phyloP scores from a whole-genome alignment of 2,888 invertebrate species.

The Itoplectis maculator region DNA sequence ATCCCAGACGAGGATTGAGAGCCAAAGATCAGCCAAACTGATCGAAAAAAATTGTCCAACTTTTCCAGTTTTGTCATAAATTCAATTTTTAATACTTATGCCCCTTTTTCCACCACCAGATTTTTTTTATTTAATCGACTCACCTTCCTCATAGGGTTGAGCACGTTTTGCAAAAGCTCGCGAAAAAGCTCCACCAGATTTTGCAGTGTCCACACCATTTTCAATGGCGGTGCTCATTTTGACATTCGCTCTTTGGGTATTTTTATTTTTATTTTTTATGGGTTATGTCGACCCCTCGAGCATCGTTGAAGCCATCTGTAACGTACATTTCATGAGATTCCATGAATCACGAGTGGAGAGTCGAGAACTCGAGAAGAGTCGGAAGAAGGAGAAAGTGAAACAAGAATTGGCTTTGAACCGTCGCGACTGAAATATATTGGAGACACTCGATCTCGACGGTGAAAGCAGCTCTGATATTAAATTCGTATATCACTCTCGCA shows the following conservation, averaged over 20 bases:
- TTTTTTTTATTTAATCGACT: constrained; percentile 69
- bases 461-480: constrained; percentile 40
- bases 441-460: constrained; percentile 34
- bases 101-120: background rate
- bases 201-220: constrained; percentile 78
- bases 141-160: constrained; percentile 82
- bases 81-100: background rate
- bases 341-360: constrained; percentile 16
- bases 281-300: constrained; percentile 22
- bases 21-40: constrained; percentile 18
- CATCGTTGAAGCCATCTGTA: constrained; percentile 67
- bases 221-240: constrained; percentile 80
- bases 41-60: constrained; percentile 13
- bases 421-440: constrained; percentile 37
- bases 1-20: constrained; percentile 16
- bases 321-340: constrained; percentile 62
- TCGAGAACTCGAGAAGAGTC: background rate
- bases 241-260: constrained; percentile 29
- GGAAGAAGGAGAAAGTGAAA: background rate
- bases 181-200: constrained; percentile 79
- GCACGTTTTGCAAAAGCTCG: constrained; percentile 81
- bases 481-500: constrained; percentile 38
- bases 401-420: constrained; percentile 11
- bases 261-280: constrained; percentile 21
- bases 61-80: background rate